Evolutionary conservation across 1,140 invertebrate species (phyloP).

Genomic region (Hypsibius dujardini): DNA sequence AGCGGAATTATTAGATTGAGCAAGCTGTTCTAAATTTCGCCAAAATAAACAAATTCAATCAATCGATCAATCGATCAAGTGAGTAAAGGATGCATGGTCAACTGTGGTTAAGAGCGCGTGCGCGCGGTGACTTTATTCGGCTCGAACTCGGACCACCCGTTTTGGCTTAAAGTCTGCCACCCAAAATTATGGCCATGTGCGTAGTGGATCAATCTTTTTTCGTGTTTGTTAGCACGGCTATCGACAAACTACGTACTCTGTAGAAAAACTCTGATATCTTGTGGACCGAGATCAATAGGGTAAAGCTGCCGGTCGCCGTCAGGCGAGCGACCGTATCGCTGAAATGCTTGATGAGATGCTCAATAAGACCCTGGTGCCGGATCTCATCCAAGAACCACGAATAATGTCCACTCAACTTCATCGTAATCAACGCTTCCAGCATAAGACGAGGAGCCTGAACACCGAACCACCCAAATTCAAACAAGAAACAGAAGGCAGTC

Average conservation of each 20-base stretch:
- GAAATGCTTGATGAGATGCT: not conserved
- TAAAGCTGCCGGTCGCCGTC: not conserved
- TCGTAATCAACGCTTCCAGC: not conserved
- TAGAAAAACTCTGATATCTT: not conserved
- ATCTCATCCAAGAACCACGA: conserved; percentile 12
- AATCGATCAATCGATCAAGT: too few species aligned
- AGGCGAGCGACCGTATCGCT: not conserved
- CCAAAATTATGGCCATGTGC: too few species aligned
- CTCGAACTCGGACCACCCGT: too few species aligned
- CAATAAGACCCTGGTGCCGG: not conserved
- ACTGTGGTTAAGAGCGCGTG: too few species aligned
- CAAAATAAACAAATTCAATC: too few species aligned
- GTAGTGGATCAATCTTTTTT: not conserved
- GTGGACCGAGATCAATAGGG: not conserved
- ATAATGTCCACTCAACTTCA: not conserved
- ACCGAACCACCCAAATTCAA: not conserved
- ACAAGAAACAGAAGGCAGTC: not conserved
- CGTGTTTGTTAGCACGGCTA: too few species aligned
- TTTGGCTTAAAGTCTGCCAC: too few species aligned
- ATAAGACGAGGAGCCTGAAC: conserved; percentile 4
- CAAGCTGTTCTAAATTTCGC: too few species aligned
- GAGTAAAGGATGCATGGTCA: too few species aligned
- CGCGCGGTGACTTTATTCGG: too few species aligned
- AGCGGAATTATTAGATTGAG: too few species aligned
- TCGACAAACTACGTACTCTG: not conserved